A percentile compares a stretch with the other conserved stretches of the same genome.
Conservation (phyloP, 2,113 vertebrate genomes). For the Gopherus evgoodei region DNA sequence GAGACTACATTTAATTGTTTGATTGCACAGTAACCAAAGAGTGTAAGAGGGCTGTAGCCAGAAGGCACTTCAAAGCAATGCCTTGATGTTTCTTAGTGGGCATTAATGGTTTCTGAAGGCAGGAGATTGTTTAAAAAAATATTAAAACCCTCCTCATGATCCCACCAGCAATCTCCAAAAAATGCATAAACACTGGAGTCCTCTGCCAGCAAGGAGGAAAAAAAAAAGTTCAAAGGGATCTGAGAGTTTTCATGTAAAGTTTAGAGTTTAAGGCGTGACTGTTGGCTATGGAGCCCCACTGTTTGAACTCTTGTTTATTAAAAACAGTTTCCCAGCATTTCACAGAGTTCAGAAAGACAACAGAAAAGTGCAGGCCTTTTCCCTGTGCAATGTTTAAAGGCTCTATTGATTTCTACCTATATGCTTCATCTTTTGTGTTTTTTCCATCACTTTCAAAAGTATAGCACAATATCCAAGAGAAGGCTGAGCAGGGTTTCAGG, state of each 20-base stretch:
- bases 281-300: slow-evolving; percentile 78
- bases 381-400: slow-evolving; percentile 68
- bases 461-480: slow-evolving; percentile 34
- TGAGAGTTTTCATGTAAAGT: slow-evolving; percentile 88
- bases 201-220: slow-evolving; percentile 78
- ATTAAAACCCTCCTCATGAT: slow-evolving; percentile 90
- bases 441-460: slow-evolving; percentile 41
- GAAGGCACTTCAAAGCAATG: slow-evolving; percentile 95
- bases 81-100: slow-evolving; percentile 94
- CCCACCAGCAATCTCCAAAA: slow-evolving; percentile 91
- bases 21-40: slow-evolving; percentile 92
- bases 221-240: slow-evolving; percentile 85
- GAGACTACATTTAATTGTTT: slow-evolving; percentile 94
- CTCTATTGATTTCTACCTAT: slow-evolving; percentile 75
- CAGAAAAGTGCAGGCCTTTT: slow-evolving; percentile 66
- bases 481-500: not conserved
- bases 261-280: slow-evolving; percentile 87
- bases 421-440: slow-evolving; percentile 33
- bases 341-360: slow-evolving; percentile 79
- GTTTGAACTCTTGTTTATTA: slow-evolving; percentile 87
- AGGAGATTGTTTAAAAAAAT: slow-evolving; percentile 89
- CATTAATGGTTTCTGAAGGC: slow-evolving; percentile 96
- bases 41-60: slow-evolving; percentile 89
- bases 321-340: slow-evolving; percentile 85
- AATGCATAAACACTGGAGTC: slow-evolving; percentile 91